Evolutionary conservation across 2,113 vertebrate species (phyloP).

Genomic region (Chlamydotis undulata): DNA sequence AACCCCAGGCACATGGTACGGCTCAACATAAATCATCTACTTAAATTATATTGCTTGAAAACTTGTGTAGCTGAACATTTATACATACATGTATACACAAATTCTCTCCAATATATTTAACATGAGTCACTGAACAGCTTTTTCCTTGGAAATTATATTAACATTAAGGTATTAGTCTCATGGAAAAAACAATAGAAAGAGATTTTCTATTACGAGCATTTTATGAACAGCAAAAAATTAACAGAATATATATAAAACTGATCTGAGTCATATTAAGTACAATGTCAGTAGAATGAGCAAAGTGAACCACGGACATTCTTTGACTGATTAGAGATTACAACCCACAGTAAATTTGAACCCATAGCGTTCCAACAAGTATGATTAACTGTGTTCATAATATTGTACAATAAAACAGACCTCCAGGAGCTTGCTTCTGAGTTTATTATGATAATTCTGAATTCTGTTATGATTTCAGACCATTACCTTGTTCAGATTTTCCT

Average conservation of each 20-base stretch:
- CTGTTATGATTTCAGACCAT: not conserved
- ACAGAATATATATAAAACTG: not conserved
- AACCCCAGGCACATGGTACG: not conserved
- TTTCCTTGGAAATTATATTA: not conserved
- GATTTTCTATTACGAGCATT: constrained; percentile 24
- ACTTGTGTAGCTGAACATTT: not conserved
- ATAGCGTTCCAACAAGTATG: constrained; percentile 21
- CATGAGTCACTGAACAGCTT: not conserved
- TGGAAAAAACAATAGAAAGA: not conserved
- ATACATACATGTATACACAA: not conserved
- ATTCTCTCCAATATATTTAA: not conserved
- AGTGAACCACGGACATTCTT: constrained; percentile 2
- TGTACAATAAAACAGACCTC: not conserved
- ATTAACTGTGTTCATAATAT: constrained; percentile 34
- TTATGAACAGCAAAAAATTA: constrained; percentile 46
- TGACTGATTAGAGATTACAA: constrained; percentile 26
- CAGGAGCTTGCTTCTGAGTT: not conserved
- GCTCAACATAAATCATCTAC: not conserved
- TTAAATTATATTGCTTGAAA: not conserved
- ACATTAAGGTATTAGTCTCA: not conserved
- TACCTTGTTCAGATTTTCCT: not conserved
- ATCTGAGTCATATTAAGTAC: constrained; percentile 15
- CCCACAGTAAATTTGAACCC: constrained; percentile 27
- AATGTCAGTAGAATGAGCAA: constrained; percentile 25
- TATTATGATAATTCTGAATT: not conserved